Conservation (phyloP, 2,113 vertebrate species). For the Leucosticte australis region DNA sequence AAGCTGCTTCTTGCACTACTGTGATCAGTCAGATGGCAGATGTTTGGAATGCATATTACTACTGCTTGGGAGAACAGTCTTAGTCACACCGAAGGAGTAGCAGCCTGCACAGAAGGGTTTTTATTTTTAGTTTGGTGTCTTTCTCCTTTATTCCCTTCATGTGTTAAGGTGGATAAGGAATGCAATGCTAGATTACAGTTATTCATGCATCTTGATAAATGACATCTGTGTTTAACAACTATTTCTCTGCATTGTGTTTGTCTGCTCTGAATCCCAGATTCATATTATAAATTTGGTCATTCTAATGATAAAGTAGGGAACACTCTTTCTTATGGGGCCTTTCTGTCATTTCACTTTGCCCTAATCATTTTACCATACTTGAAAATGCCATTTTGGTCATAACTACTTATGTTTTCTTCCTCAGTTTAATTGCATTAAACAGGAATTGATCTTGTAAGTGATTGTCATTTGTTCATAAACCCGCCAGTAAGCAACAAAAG, state of each 20-base stretch:
- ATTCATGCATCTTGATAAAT: background rate
- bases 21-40: background rate
- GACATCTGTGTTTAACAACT: background rate
- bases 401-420: background rate
- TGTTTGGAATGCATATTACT: background rate
- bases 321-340: background rate
- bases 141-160: background rate
- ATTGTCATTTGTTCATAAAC: background rate
- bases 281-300: background rate
- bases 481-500: background rate
- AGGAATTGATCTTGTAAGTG: background rate
- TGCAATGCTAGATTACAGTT: background rate
- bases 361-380: background rate
- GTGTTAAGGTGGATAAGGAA: constrained; percentile 11
- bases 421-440: background rate
- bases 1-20: background rate
- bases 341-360: background rate
- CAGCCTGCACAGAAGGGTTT: background rate
- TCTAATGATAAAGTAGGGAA: background rate
- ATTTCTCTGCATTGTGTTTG: background rate
- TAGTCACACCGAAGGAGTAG: background rate
- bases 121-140: background rate
- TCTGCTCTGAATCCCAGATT: background rate
- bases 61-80: background rate
- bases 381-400: background rate